Evolutionary conservation across 2,113 vertebrate species (phyloP).

Genomic region (Eudyptes chrysolophus): DNA sequence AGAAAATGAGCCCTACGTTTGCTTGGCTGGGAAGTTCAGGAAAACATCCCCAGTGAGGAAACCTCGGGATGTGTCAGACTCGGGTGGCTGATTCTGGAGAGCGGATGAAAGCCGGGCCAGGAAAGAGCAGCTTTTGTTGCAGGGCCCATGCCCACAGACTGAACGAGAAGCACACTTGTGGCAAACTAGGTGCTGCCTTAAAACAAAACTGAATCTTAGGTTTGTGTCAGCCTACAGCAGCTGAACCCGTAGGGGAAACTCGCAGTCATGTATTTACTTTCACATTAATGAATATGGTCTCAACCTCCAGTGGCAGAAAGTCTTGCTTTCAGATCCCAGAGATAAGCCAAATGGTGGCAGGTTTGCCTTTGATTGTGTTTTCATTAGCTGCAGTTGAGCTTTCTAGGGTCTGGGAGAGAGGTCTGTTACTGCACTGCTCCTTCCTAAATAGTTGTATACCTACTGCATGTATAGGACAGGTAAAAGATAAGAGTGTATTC

Average conservation of each 20-base stretch:
- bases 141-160: background rate
- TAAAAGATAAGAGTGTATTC: background rate
- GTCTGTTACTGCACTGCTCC: background rate
- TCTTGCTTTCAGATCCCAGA: background rate
- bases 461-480: background rate
- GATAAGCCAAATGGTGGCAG: background rate
- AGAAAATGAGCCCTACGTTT: background rate
- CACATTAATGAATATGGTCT: background rate
- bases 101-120: background rate
- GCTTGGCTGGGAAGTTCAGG: background rate
- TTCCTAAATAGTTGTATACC: background rate
- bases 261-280: background rate
- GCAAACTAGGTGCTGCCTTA: background rate
- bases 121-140: background rate
- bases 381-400: background rate
- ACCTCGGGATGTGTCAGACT: background rate
- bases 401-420: background rate
- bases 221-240: background rate
- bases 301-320: background rate
- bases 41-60: fast-evolving
- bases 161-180: fast-evolving
- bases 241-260: background rate
- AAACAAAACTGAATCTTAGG: background rate
- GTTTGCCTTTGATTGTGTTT: background rate
- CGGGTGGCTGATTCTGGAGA: fast-evolving